Evolutionary conservation across 2,888 invertebrate genomes (phyloP), one percentile per base, ranked within the genome.

Genomic region (Pollenia amentaria): DNA sequence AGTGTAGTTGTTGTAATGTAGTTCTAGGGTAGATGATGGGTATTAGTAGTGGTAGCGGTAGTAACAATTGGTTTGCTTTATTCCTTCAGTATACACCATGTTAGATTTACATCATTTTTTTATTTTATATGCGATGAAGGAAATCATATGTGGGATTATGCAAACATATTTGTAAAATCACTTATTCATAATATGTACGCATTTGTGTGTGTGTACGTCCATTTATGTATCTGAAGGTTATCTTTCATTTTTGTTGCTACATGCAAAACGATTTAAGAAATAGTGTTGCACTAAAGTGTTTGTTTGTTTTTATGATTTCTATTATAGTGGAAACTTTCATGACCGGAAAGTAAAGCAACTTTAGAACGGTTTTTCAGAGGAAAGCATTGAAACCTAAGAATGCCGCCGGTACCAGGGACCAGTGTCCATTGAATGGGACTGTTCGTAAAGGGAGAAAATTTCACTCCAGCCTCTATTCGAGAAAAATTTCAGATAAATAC

Each of bases 91-190:
- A 42, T 42, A 42, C 11, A 16, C 11, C 53, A 14, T 38, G 21
- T 6, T 51, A 67, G 67, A 48, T 51, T 69, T 69, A 69, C 46
- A 53, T 38, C 40, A 38, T 53, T 18, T 18, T 69, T 48, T 48
- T 67, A 67, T 67, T 14, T 60, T 21, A 55, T 21, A 55, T 55
- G 11, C 38, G 67, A 67, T 69, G 57, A 78, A 48, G 44, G 16
- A 72, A 64, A 79, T 79, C 55, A 64, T 72, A 62, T 72, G 62
- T 18, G 53, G 46, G 57, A 72, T 44, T 42, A 70, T 69, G 60
- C 29, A 29, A 29, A 29, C 29, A 29, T 29, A 29, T 29, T 29
- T 55, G 29, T 6, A 29, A 29, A 29, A 29, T 6, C 21, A 29
- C 29, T 29, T 29, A n/a, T 29, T 29, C 29, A 29, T 14, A 29